Percentiles rank a stretch among this genome's conserved stretches.
Evolutionary conservation across 2,797 vertebrate genomes (phyloP).

Genomic region (Spinibarbus caldwelli): DNA sequence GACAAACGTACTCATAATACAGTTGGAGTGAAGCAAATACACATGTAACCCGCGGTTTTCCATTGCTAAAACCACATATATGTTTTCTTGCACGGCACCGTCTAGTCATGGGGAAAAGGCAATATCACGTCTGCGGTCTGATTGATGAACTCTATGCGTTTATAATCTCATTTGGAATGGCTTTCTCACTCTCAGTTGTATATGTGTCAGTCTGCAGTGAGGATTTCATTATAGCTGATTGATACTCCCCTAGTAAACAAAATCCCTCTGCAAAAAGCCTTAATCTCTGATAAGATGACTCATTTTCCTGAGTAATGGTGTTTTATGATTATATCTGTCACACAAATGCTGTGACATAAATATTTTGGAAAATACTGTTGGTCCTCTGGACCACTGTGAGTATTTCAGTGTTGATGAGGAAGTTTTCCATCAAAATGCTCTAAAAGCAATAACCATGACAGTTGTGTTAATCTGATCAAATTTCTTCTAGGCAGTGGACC

Average conservation of each 20-base stretch:
- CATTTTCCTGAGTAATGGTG: slow-evolving; percentile 60
- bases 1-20: background rate
- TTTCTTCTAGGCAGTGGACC: background rate
- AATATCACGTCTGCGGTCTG: slow-evolving; percentile 72
- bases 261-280: slow-evolving; percentile 55
- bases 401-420: slow-evolving; percentile 10
- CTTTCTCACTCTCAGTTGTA: slow-evolving; percentile 71
- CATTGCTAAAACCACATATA: slow-evolving; percentile 54
- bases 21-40: background rate
- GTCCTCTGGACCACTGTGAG: background rate
- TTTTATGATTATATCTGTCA: slow-evolving; percentile 62
- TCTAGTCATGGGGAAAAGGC: slow-evolving; percentile 66
- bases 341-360: slow-evolving; percentile 31
- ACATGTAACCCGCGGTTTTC: background rate
- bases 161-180: slow-evolving; percentile 80
- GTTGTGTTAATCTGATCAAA: background rate
- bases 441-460: background rate
- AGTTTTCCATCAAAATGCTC: background rate
- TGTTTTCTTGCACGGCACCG: slow-evolving; percentile 58
- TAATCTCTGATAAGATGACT: slow-evolving; percentile 62
- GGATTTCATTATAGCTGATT: slow-evolving; percentile 64
- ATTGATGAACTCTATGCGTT: slow-evolving; percentile 75
- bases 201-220: slow-evolving; percentile 67
- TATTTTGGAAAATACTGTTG: slow-evolving; percentile 37
- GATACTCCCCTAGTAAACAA: slow-evolving; percentile 56